Percentiles rank a stretch among this genome's conserved stretches.
phyloP scores from a whole-genome alignment of 1,140 invertebrate genomes.

The Solenopsis fugax region DNA sequence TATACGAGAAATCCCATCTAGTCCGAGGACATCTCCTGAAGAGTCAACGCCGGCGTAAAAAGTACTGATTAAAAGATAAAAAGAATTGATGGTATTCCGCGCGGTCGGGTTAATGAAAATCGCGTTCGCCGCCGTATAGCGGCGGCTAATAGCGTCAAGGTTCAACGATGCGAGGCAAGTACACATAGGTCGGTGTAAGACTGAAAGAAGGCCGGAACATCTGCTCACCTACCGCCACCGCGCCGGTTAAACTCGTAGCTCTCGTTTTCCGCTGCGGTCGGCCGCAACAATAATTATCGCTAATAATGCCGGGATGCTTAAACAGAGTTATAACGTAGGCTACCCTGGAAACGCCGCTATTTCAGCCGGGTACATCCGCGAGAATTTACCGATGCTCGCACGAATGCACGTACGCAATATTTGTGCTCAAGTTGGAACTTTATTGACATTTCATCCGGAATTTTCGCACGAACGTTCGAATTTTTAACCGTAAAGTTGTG shows the following conservation, averaged over 20 bases:
- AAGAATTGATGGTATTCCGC: conserved; percentile 35
- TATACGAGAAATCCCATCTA: conserved; percentile 14
- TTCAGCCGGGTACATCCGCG: conserved; percentile 9
- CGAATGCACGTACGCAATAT: conserved; percentile 6
- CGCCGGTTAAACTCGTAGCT: conserved; percentile 52
- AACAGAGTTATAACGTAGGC: conserved; percentile 63
- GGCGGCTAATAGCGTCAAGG: conserved; percentile 53
- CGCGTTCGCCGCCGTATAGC: conserved; percentile 27
- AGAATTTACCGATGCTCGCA: neutral
- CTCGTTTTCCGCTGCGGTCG: conserved; percentile 59
- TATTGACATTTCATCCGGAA: neutral
- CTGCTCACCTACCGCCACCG: conserved; percentile 39
- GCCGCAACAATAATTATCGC: conserved; percentile 67
- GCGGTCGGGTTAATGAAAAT: conserved; percentile 55
- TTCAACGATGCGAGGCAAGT: conserved; percentile 56
- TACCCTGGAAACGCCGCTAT: conserved; percentile 29
- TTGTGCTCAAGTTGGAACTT: neutral
- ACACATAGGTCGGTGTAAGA: conserved; percentile 57
- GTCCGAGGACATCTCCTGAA: neutral
- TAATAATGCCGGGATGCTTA: conserved; percentile 61
- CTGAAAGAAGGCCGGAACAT: conserved; percentile 45
- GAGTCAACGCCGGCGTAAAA: conserved; percentile 2
- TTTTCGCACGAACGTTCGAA: neutral
- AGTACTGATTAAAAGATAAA: conserved; percentile 36
- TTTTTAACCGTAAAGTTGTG: neutral